A percentile compares a stretch with the other conserved stretches of the same genome.
Evolutionary conservation across 2,113 vertebrate species (phyloP).

Genomic region (Halichoeres trimaculatus): DNA sequence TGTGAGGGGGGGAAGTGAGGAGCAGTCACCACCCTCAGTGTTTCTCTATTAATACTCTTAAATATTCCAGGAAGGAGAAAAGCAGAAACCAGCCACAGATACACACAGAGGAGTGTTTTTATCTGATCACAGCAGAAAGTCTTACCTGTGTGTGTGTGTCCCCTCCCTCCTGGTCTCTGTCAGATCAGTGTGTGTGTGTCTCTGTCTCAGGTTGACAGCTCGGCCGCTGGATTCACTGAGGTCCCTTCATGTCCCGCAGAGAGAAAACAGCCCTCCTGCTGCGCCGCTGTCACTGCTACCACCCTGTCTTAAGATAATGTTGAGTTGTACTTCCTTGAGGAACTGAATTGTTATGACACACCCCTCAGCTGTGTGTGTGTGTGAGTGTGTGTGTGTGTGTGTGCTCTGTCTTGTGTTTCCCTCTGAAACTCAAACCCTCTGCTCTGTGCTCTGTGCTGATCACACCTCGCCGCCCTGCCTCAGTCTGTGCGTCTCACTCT

Average conservation of each 20-base stretch:
- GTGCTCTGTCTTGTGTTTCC: constrained; percentile 41
- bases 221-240: constrained; percentile 41
- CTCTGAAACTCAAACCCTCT: constrained; percentile 43
- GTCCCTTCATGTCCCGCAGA: constrained; percentile 54
- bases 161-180: constrained; percentile 71
- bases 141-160: constrained; percentile 76
- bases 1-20: constrained; percentile 62
- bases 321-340: constrained; percentile 86
- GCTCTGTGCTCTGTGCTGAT: constrained; percentile 25
- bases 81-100: background rate
- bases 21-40: constrained; percentile 23
- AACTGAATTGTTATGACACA: constrained; percentile 86
- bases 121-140: constrained; percentile 35
- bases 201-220: constrained; percentile 66
- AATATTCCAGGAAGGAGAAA: constrained; percentile 3
- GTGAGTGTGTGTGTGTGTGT: constrained; percentile 44
- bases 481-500: constrained; percentile 22
- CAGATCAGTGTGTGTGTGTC: constrained; percentile 56
- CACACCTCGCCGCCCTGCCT: constrained; percentile 21
- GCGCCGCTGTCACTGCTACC: constrained; percentile 57
- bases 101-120: background rate
- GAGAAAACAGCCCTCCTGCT: constrained; percentile 43
- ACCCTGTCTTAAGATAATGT: constrained; percentile 80
- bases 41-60: background rate
- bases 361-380: constrained; percentile 73